Percentiles rank a stretch among this genome's conserved stretches.
phyloP scores from a whole-genome alignment of 2,888 invertebrate genomes.

The Dryadula phaetusa region DNA sequence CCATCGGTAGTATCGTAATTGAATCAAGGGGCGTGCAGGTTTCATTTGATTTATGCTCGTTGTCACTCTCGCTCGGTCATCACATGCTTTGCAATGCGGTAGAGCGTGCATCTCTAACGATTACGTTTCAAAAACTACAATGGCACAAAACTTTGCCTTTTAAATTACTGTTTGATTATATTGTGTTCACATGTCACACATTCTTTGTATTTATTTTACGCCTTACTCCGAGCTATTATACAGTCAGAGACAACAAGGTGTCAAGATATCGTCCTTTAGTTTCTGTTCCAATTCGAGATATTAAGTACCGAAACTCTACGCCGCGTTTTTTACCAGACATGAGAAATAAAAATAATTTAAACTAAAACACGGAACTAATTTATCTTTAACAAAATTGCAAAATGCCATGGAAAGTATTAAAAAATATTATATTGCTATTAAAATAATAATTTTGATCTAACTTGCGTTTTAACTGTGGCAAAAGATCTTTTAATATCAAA shows the following conservation, averaged over 20 bases:
- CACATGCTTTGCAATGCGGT: slow-evolving; percentile 31
- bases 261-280: too few relatives aligned
- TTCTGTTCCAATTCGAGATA: too few relatives aligned
- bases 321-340: too few relatives aligned
- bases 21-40: slow-evolving; percentile 24
- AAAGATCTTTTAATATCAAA: slow-evolving; percentile 39
- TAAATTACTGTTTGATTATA: not conserved
- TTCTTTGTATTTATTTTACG: too few relatives aligned
- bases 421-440: not conserved
- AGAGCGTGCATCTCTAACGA: slow-evolving; percentile 36
- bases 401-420: not conserved
- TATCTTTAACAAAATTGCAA: not conserved
- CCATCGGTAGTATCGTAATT: slow-evolving; percentile 23
- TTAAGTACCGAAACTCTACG: too few relatives aligned
- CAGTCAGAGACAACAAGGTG: too few relatives aligned
- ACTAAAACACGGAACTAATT: too few relatives aligned
- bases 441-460: slow-evolving; percentile 25
- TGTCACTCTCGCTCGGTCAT: slow-evolving; percentile 25
- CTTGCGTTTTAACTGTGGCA: slow-evolving; percentile 14
- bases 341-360: too few relatives aligned
- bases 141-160: not conserved
- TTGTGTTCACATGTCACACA: not conserved
- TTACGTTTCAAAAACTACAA: slow-evolving; percentile 15
- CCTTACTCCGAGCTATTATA: too few relatives aligned
- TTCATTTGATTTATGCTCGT: slow-evolving; percentile 35